Evolutionary conservation across 2,888 invertebrate species (phyloP).

Genomic region (Ormyrus pomaceus): DNA sequence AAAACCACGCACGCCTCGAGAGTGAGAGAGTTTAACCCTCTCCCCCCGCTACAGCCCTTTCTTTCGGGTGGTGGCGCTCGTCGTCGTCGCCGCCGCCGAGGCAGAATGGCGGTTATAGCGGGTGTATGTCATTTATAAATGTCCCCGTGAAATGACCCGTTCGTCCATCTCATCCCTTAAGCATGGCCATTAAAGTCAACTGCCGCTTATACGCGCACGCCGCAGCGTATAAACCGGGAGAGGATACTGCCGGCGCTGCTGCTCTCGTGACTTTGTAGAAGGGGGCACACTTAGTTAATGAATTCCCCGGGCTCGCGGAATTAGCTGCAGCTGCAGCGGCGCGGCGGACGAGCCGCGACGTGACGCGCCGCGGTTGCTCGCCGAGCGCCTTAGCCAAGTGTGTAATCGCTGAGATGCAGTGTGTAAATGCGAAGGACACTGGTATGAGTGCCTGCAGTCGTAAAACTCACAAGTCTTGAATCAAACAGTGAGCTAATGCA

Average conservation of each 20-base stretch:
- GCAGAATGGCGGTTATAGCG: neutral
- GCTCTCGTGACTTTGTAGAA: conserved; percentile 9
- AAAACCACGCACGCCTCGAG: conserved; percentile 70
- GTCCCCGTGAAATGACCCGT: conserved; percentile 74
- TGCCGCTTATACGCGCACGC: conserved; percentile 58
- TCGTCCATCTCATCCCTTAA: conserved; percentile 73
- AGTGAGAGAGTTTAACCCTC: conserved; percentile 44
- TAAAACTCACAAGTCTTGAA: too few species aligned
- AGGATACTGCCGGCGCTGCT: neutral
- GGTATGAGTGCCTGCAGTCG: too few species aligned
- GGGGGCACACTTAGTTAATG: conserved; percentile 64
- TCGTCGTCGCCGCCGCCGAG: conserved; percentile 21
- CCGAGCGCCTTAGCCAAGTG: too few species aligned
- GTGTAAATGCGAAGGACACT: too few species aligned
- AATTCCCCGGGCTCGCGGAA: conserved; percentile 61
- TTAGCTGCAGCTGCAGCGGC: conserved; percentile 37
- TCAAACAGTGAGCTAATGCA: too few species aligned
- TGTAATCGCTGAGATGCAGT: too few species aligned
- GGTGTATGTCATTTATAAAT: conserved; percentile 74
- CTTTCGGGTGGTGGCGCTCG: neutral
- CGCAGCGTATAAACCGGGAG: conserved; percentile 59
- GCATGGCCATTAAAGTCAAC: conserved; percentile 73
- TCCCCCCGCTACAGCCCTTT: conserved; percentile 1
- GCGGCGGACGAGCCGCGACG: conserved; percentile 6
- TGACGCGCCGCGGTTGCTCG: neutral